These are phyloP conservation scores for Craterocephalus amniculus DNA, from an alignment of 2,797 vertebrate species.

Conservation along the genomic window DNA sequence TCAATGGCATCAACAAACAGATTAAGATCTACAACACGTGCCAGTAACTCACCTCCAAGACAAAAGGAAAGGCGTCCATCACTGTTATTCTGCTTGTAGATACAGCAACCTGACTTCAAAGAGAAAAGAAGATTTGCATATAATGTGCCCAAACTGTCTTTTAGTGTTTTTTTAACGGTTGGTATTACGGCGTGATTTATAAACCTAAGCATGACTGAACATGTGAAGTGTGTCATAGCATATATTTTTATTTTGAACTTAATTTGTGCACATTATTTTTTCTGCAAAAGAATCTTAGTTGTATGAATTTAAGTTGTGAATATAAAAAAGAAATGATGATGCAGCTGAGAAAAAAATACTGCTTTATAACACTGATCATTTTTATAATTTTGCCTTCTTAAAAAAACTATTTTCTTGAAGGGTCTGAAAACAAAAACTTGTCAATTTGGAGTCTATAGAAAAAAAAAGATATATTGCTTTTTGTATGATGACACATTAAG, in stretches of 20 bases:
- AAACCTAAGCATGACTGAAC: conserved; percentile 16
- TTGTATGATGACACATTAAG: conserved; percentile 1
- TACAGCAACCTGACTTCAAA: conserved; percentile 8
- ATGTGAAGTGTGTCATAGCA: conserved; percentile 23
- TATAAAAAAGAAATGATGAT: conserved; percentile 9
- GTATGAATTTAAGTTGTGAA: conserved; percentile 29
- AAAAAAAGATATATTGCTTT: background rate
- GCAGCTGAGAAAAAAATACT: conserved; percentile 8
- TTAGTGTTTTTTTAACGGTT: conserved; percentile 1
- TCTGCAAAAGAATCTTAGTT: conserved; percentile 28
- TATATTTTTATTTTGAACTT: conserved; percentile 26
- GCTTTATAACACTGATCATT: conserved; percentile 4
- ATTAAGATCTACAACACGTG: conserved; percentile 99
- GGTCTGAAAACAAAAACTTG: background rate
- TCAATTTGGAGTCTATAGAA: background rate
- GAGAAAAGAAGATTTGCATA: conserved; percentile 7
- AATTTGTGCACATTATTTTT: conserved; percentile 33
- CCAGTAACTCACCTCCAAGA: conserved; percentile 82
- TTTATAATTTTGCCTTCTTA: conserved; percentile 1
- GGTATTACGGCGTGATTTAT: background rate
- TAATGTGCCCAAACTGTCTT: conserved; percentile 18
- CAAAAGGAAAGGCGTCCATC: conserved; percentile 1
- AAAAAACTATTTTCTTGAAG: background rate
- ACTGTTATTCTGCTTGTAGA: background rate
- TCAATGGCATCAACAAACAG: conserved; percentile 94